Evolutionary conservation across 2,113 vertebrate species (phyloP).

Genomic region (Prunella fulvescens): DNA sequence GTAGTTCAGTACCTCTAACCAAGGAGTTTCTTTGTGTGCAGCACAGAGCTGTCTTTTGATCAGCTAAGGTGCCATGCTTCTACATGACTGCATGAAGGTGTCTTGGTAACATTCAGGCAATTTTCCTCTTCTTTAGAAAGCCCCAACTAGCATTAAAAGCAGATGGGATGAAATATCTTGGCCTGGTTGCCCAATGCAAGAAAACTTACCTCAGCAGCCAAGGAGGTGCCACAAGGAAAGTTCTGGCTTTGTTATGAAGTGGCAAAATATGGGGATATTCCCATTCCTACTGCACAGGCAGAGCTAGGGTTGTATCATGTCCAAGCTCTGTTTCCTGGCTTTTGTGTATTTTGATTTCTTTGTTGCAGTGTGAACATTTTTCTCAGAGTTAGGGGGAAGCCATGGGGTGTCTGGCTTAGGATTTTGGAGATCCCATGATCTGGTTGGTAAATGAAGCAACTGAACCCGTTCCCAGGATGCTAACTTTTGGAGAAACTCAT

Average conservation of each 20-base stretch:
- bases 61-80: not conserved
- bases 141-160: not conserved
- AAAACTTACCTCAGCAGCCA: not conserved
- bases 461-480: not conserved
- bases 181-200: not conserved
- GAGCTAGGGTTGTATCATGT: rapidly evolving
- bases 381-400: not conserved
- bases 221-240: not conserved
- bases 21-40: not conserved
- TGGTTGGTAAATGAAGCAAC: not conserved
- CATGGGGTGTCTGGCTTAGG: not conserved
- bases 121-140: not conserved
- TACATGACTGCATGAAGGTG: not conserved
- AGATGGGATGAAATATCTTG: not conserved
- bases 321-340: not conserved
- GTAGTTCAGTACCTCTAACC: not conserved
- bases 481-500: not conserved
- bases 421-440: not conserved
- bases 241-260: not conserved
- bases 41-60: not conserved
- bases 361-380: not conserved
- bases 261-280: not conserved
- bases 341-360: not conserved
- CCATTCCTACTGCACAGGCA: not conserved
- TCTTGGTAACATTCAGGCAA: not conserved